Evolutionary conservation across 2,888 invertebrate species (phyloP).

Genomic region (Clostera curtula): DNA sequence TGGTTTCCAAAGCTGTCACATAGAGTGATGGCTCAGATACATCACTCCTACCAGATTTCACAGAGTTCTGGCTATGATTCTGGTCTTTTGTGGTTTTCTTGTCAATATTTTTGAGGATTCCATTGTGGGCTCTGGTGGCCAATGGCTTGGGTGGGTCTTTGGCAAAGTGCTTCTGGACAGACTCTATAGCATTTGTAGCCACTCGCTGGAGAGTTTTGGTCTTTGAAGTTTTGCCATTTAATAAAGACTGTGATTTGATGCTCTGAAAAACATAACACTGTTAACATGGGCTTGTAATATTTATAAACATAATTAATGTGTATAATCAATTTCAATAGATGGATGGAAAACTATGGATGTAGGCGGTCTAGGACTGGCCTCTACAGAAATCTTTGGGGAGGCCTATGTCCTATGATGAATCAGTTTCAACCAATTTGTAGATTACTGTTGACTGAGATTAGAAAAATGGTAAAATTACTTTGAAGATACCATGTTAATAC

Average conservation of each 20-base stretch:
- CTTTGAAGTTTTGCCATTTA: slow-evolving; percentile 61
- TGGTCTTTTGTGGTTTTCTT: slow-evolving; percentile 48
- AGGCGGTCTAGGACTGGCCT: no score
- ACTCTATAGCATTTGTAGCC: slow-evolving; percentile 52
- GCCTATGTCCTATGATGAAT: no score
- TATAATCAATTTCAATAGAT: no score
- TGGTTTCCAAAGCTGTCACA: slow-evolving; percentile 84
- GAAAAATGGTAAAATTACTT: no score
- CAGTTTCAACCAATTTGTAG: no score
- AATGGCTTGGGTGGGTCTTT: slow-evolving; percentile 52
- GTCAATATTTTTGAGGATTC: slow-evolving; percentile 61
- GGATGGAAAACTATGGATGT: no score
- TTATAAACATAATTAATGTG: no score
- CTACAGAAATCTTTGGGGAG: no score
- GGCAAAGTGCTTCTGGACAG: slow-evolving; percentile 57
- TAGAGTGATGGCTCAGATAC: slow-evolving; percentile 86
- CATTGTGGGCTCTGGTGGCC: slow-evolving; percentile 51
- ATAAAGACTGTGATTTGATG: slow-evolving; percentile 44
- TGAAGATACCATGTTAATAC: no score
- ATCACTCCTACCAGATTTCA: slow-evolving; percentile 74
- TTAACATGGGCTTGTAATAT: no score
- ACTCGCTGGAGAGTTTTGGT: slow-evolving; percentile 59
- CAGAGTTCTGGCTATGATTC: slow-evolving; percentile 50
- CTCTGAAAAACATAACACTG: slow-evolving; percentile 42
- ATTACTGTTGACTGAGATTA: no score